Percentiles rank a stretch among this genome's conserved stretches.
Conservation (phyloP, 2,797 vertebrate species). For the Sus cebifrons region DNA sequence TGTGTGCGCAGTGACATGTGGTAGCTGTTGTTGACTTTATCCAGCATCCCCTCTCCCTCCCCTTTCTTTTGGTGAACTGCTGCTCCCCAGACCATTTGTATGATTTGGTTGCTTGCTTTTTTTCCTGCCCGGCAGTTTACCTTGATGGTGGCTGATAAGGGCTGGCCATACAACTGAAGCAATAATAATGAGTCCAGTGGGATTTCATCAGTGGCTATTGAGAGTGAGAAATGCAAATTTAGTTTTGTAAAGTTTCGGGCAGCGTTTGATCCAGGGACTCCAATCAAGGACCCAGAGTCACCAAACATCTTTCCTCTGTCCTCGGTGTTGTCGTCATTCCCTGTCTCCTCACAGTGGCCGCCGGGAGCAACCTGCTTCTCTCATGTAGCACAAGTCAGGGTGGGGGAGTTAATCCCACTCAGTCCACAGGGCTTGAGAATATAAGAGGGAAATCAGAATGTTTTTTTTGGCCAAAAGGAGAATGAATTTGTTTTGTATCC, state of each 20-base stretch:
- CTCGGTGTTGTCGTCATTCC: background rate
- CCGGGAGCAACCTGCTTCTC: background rate
- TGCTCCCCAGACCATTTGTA: background rate
- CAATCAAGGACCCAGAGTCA: background rate
- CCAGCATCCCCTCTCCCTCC: background rate
- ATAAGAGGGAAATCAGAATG: background rate
- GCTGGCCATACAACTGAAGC: background rate
- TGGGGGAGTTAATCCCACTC: background rate
- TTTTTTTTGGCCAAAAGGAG: conserved; percentile 2
- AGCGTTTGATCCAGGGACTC: conserved; percentile 15
- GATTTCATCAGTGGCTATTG: background rate
- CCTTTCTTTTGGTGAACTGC: background rate
- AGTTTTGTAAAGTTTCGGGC: conserved; percentile 18
- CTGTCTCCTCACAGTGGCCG: background rate
- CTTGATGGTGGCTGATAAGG: background rate
- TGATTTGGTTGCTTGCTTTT: background rate
- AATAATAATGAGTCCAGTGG: background rate
- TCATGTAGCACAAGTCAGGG: background rate
- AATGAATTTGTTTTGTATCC: conserved; percentile 49
- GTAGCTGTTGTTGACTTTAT: background rate
- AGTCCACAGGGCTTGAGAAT: background rate
- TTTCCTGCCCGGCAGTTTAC: background rate
- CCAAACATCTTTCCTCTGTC: background rate
- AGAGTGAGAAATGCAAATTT: background rate
- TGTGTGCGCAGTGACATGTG: background rate